phyloP scores from a whole-genome alignment of 2,113 vertebrate genomes.

The Tonatia bakeri region DNA sequence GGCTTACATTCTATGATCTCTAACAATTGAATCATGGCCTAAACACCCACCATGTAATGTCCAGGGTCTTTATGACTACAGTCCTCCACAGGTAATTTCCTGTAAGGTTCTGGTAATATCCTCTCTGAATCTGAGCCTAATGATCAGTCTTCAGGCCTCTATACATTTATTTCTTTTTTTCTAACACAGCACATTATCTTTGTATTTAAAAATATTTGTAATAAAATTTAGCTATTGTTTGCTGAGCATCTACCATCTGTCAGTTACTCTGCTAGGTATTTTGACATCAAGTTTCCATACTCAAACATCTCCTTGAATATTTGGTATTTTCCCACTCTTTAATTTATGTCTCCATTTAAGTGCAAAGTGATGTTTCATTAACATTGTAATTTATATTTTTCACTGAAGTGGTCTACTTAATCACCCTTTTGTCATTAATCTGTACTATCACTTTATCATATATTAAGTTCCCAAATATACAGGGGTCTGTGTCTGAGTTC shows the following conservation, averaged over 20 bases:
- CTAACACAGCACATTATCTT: background rate
- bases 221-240: background rate
- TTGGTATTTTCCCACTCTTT: background rate
- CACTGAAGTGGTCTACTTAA: no score
- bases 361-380: background rate
- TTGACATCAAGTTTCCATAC: background rate
- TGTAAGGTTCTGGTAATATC: background rate
- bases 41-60: background rate
- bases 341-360: background rate
- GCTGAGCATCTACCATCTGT: background rate
- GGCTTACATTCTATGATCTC: background rate
- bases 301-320: background rate
- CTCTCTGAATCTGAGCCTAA: background rate
- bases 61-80: background rate
- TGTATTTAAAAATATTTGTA: background rate
- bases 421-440: background rate
- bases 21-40: background rate
- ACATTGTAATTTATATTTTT: background rate
- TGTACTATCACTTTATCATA: background rate
- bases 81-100: background rate
- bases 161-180: background rate
- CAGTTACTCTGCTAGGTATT: background rate
- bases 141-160: background rate
- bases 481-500: background rate
- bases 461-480: background rate